Evolutionary conservation across 2,888 invertebrate species (phyloP).

Genomic region (Tenthredo notha): DNA sequence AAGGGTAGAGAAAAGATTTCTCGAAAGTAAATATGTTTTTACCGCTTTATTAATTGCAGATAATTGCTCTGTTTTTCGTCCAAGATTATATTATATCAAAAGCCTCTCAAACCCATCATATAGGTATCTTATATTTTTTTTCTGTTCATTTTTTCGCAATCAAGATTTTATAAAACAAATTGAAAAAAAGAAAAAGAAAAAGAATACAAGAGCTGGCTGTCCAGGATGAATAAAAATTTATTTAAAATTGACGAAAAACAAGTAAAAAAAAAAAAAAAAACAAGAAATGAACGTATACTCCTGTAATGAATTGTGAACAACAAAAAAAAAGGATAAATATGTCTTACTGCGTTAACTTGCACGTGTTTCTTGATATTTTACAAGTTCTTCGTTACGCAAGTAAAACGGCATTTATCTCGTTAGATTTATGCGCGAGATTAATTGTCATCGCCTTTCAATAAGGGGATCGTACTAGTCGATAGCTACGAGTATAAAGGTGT

Average conservation of each 20-base stretch:
- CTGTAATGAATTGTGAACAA: not conserved
- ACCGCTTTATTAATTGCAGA: conserved; percentile 31
- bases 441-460: conserved; percentile 53
- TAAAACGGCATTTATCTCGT: conserved; percentile 38
- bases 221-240: not conserved
- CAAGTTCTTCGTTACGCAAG: conserved; percentile 32
- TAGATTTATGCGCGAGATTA: conserved; percentile 49
- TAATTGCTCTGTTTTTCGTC: conserved; percentile 20
- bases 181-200: not conserved
- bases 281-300: not conserved
- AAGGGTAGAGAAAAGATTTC: conserved; percentile 6
- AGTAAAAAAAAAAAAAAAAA: too few species aligned
- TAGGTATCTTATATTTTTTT: not conserved
- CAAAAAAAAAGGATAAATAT: not conserved
- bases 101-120: not conserved
- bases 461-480: conserved; percentile 27
- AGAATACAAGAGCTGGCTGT: not conserved
- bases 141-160: not conserved
- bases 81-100: not conserved
- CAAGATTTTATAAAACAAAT: not conserved
- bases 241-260: not conserved
- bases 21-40: not conserved
- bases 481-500: conserved; percentile 24
- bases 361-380: conserved; percentile 32
- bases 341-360: not conserved